phyloP scores from a whole-genome alignment of 2,888 invertebrate species.

The Hypomecis atomaria region DNA sequence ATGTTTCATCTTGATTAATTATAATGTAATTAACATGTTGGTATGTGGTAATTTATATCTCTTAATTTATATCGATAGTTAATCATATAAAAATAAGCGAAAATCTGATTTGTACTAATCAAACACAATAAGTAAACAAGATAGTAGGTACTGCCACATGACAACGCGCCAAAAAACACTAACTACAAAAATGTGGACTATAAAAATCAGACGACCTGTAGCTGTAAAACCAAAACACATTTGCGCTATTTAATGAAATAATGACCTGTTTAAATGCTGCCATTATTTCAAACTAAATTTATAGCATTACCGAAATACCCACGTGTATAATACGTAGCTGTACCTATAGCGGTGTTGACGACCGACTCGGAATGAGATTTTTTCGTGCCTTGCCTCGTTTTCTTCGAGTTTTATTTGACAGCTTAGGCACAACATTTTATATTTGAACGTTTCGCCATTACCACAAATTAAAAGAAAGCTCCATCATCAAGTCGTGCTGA shows the following conservation, averaged over 20 bases:
- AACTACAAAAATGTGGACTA: conserved; percentile 13
- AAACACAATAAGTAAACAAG: conserved; percentile 6
- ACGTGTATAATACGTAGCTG: conserved; percentile 19
- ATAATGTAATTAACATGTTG: too few species aligned
- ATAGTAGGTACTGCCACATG: background rate
- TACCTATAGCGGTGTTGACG: conserved; percentile 35
- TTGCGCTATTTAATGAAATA: conserved; percentile 46
- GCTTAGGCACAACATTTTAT: conserved; percentile 35
- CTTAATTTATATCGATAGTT: too few species aligned
- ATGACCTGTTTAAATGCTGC: conserved; percentile 45
- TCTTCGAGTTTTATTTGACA: conserved; percentile 33
- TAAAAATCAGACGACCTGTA: conserved; percentile 22
- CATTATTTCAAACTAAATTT: conserved; percentile 45
- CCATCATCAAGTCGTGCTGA: conserved; percentile 10
- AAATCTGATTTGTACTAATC: too few species aligned
- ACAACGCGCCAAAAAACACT: conserved; percentile 1
- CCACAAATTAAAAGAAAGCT: conserved; percentile 25
- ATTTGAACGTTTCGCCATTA: conserved; percentile 30
- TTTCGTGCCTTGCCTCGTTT: conserved; percentile 47
- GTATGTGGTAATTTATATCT: too few species aligned
- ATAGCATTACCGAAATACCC: conserved; percentile 53
- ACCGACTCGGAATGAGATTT: conserved; percentile 40
- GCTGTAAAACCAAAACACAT: conserved; percentile 31
- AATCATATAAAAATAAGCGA: too few species aligned
- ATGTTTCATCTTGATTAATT: too few species aligned